These are phyloP conservation scores for Psittacula derbiana DNA, from an alignment of 2,797 vertebrate species.

Conservation along the genomic window DNA sequence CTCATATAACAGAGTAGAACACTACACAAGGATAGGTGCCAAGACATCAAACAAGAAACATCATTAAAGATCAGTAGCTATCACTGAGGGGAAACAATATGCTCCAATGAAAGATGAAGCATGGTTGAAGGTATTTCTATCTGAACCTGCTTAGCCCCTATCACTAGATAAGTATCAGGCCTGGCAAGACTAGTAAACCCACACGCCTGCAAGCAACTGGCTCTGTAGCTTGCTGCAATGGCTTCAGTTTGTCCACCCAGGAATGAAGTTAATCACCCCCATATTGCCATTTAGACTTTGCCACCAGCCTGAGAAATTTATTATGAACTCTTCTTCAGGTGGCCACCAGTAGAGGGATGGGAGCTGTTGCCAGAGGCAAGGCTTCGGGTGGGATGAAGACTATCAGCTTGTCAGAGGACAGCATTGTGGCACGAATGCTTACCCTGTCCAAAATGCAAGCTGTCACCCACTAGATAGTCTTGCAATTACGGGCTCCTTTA, in stretches of 20 bases:
- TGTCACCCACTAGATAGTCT: background rate
- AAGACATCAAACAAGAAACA: constrained; percentile 15
- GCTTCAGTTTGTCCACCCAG: background rate
- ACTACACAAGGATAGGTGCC: background rate
- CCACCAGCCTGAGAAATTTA: background rate
- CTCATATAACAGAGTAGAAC: background rate
- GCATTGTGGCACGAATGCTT: background rate
- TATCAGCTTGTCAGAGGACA: background rate
- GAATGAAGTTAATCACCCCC: background rate
- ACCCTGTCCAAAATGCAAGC: background rate
- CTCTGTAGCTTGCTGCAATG: background rate
- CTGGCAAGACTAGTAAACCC: background rate
- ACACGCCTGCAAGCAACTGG: background rate
- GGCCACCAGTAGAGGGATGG: background rate
- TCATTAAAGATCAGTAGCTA: constrained; percentile 16
- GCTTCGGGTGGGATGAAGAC: background rate
- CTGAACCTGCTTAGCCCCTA: background rate
- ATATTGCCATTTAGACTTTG: background rate
- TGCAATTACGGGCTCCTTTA: background rate
- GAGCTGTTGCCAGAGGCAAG: background rate
- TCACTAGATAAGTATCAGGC: background rate
- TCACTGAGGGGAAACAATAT: constrained; percentile 7
- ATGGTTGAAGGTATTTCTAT: background rate
- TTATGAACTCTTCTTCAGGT: background rate
- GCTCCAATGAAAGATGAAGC: background rate